Percentiles rank a stretch among this genome's conserved stretches.
phyloP scores from a whole-genome alignment of 2,888 invertebrate species.

The Polia nebulosa region DNA sequence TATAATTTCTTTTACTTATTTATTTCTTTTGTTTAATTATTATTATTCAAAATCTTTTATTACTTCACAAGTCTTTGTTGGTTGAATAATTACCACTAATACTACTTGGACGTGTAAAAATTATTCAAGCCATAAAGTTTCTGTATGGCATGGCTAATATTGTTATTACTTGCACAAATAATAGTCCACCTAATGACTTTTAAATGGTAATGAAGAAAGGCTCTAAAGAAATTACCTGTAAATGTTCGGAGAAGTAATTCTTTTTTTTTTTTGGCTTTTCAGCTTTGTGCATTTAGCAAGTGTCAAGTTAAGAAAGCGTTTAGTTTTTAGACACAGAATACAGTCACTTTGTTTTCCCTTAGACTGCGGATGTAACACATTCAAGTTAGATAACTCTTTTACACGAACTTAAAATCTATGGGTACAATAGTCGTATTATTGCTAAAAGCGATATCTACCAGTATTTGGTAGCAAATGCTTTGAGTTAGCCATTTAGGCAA shows the following conservation, averaged over 20 bases:
- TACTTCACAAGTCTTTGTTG: constrained; percentile 30
- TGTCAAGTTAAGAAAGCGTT: too few relatives aligned
- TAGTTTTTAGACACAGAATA: too few relatives aligned
- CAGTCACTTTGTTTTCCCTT: too few relatives aligned
- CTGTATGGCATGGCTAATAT: constrained; percentile 18
- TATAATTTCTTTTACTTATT: neutral
- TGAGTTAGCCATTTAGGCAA: too few relatives aligned
- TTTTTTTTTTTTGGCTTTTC: too few relatives aligned
- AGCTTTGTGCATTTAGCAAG: too few relatives aligned
- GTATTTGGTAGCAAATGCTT: too few relatives aligned
- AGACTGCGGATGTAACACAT: too few relatives aligned
- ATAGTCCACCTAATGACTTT: neutral
- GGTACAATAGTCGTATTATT: too few relatives aligned
- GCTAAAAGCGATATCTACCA: too few relatives aligned
- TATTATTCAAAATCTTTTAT: constrained; percentile 30
- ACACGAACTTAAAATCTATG: too few relatives aligned
- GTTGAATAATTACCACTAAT: neutral
- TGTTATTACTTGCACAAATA: constrained; percentile 9
- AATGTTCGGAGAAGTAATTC: neutral
- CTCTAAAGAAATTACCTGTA: neutral
- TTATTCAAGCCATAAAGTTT: constrained; percentile 14
- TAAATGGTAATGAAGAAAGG: neutral
- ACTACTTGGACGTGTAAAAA: constrained; percentile 1
- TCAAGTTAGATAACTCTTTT: too few relatives aligned
- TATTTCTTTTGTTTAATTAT: constrained; percentile 7